phyloP scores from a whole-genome alignment of 1,140 invertebrate species.

The Hycleus phaleratus region DNA sequence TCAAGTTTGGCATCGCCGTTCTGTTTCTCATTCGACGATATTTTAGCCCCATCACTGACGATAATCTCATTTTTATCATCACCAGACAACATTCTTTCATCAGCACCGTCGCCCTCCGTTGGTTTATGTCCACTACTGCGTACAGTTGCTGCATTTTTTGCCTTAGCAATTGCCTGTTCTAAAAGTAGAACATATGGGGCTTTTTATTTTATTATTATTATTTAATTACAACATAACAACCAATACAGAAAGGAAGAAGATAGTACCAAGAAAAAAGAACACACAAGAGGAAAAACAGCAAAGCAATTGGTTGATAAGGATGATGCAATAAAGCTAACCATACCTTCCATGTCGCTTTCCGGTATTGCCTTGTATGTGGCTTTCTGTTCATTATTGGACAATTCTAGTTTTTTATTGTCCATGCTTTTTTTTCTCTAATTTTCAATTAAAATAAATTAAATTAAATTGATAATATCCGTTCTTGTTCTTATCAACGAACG shows the following conservation, averaged over 20 bases:
- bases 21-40: slow-evolving; percentile 48
- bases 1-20: slow-evolving; percentile 85
- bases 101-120: slow-evolving; percentile 46
- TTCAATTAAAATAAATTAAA: too few relatives aligned
- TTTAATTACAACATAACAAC: too few relatives aligned
- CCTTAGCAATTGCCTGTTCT: slow-evolving; percentile 39
- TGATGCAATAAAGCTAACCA: slow-evolving; percentile 33
- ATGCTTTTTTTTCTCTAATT: too few relatives aligned
- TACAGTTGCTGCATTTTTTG: slow-evolving; percentile 24
- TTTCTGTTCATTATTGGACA: slow-evolving; percentile 10
- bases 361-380: slow-evolving; percentile 52
- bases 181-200: slow-evolving; percentile 31
- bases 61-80: slow-evolving; percentile 43
- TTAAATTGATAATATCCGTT: too few relatives aligned
- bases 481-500: too few relatives aligned
- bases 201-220: slow-evolving; percentile 30
- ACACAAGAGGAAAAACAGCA: too few relatives aligned
- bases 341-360: slow-evolving; percentile 50
- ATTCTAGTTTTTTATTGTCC: slow-evolving; percentile 1
- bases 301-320: slow-evolving; percentile 24
- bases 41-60: slow-evolving; percentile 35
- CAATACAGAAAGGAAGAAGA: too few relatives aligned
- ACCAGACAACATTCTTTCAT: slow-evolving; percentile 56
- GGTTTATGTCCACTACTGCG: neutral
- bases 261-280: too few relatives aligned